These are phyloP conservation scores for Oasisia sp. DNA, from an alignment of 2,888 invertebrate genomes.

Conservation along the genomic window DNA sequence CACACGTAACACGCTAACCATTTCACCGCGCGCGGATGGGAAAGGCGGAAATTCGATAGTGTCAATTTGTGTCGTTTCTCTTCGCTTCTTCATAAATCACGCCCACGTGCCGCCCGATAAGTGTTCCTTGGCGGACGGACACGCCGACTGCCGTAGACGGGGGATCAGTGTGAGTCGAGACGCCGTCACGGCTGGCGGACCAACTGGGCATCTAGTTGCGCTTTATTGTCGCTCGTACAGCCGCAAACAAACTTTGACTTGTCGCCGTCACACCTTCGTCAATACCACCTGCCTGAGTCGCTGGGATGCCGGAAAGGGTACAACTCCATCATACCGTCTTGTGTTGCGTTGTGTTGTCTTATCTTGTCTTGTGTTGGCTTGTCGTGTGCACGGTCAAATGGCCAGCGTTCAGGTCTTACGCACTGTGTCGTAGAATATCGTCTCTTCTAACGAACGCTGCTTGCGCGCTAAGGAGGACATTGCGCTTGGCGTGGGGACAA, in stretches of 20 bases:
- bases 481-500: background rate
- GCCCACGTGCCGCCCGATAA: background rate
- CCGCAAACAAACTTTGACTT: background rate
- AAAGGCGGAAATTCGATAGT: slow-evolving; percentile 9
- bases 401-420: background rate
- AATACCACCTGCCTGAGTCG: background rate
- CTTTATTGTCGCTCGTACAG: background rate
- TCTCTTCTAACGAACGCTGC: background rate
- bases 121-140: background rate
- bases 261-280: background rate
- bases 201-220: background rate
- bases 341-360: background rate
- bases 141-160: background rate
- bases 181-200: background rate
- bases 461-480: background rate
- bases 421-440: background rate
- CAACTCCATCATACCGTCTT: background rate
- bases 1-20: background rate
- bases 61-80: slow-evolving; percentile 13
- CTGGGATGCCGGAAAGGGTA: background rate
- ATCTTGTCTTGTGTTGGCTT: too few relatives aligned
- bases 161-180: background rate
- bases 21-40: background rate
- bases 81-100: background rate
- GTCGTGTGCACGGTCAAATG: background rate